phyloP scores from a whole-genome alignment of 2,888 invertebrate species.

The Rhynchonema sp. region DNA sequence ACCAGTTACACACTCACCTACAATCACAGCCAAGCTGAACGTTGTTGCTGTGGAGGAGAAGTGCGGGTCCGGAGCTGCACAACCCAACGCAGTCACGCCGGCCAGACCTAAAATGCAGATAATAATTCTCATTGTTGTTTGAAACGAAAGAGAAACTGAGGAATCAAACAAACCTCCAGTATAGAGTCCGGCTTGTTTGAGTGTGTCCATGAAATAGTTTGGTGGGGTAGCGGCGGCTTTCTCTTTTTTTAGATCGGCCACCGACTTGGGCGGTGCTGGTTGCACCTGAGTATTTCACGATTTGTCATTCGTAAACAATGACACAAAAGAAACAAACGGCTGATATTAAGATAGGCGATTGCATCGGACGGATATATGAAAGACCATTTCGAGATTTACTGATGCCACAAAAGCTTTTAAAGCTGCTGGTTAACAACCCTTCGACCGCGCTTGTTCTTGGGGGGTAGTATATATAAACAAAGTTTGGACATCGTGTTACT shows the following conservation, averaged over 20 bases:
- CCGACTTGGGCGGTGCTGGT: conserved; percentile 33
- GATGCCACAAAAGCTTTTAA: too few relatives aligned
- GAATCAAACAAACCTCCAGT: conserved; percentile 45
- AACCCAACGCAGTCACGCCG: conserved; percentile 46
- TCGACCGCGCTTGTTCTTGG: too few relatives aligned
- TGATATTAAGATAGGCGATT: too few relatives aligned
- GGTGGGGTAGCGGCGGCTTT: conserved; percentile 25
- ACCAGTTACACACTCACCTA: conserved; percentile 33
- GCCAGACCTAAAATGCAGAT: conserved; percentile 43
- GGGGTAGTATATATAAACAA: too few relatives aligned
- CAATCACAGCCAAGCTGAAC: conserved; percentile 57
- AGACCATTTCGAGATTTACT: too few relatives aligned
- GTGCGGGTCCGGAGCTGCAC: conserved; percentile 57
- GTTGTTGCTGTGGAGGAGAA: conserved; percentile 72
- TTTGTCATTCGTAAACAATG: too few relatives aligned
- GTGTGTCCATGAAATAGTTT: conserved; percentile 48
- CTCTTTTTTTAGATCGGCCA: conserved; percentile 26
- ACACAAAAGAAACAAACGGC: not conserved
- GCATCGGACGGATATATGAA: too few relatives aligned
- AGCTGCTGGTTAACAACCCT: too few relatives aligned
- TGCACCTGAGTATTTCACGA: too few relatives aligned
- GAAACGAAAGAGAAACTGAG: too few relatives aligned
- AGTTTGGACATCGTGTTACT: too few relatives aligned
- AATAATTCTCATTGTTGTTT: too few relatives aligned
- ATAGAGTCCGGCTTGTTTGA: conserved; percentile 47